Base-by-base conservation (phyloP, 2,888 invertebrate species). In the Ochropleura leucogaster region DNA sequence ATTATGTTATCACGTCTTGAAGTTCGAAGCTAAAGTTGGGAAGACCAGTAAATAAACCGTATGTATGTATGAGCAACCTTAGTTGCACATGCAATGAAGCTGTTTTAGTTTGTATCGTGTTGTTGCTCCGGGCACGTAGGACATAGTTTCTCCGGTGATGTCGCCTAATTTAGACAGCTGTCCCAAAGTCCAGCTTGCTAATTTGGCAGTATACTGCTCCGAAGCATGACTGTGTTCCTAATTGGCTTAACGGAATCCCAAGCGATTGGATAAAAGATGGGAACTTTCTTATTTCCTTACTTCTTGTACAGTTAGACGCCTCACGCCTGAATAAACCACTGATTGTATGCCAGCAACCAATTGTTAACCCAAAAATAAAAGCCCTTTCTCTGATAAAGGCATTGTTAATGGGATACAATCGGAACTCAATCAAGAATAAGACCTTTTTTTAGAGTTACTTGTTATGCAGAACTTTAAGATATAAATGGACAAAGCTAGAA, bases 151-250 rank as follows among this genome's bases (percentile, higher is more conserved):
- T 68, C 59, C 64, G 30, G 68, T 68, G 66, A 76, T 63, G 71
- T 74, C 67, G n/a, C 80, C 68, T 79, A 84, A 85, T 85, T 78
- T 78, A 80, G 80, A 80, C 77, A 85, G 68, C 85, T 84, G 82
- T 82, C 82, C 68, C 66, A 72, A 82, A 84, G 82, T 77, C 71
- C 71, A 65, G 74, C 57, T 60, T 82, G 68, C 77, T 85, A 76
- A 87, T 80, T 82, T 82, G 57, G 71, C 47, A 62, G 60, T 62
- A 68, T 70, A 70, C 74, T 67, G 66, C 68, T 74, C 68, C 70
- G 42, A 59, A 55, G 65, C 75, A 76, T 77, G 82, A 77, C 74
- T 82, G 69, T 67, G 69, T 77, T 77, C 40, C 82, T 84, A 84
- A 86, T 82, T 85, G 75, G 68, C 68, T 84, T 72, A 55, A 49